These are phyloP conservation scores for Parambassis ranga DNA, from an alignment of 2,797 vertebrate species.

Conservation along the genomic window DNA sequence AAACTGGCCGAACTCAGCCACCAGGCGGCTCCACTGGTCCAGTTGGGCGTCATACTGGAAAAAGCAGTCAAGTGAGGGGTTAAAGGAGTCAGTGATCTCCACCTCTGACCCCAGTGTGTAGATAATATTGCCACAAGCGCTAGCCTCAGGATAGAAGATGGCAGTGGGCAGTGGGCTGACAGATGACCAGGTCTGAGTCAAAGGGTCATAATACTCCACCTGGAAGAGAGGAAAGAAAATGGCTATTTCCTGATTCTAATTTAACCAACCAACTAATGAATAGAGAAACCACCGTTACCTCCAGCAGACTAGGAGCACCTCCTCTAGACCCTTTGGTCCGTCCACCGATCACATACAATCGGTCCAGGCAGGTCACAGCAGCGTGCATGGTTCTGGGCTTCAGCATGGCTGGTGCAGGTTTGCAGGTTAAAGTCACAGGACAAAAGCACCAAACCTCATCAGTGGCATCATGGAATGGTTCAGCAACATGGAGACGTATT, in stretches of 20 bases:
- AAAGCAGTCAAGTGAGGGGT: constrained; percentile 95
- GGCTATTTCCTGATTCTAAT: background rate
- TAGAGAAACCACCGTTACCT: constrained; percentile 49
- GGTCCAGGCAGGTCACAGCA: constrained; percentile 85
- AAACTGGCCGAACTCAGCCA: constrained; percentile 95
- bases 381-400: constrained; percentile 94
- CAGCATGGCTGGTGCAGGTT: constrained; percentile 85
- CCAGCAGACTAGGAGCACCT: constrained; percentile 83
- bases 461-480: constrained; percentile 88
- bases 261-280: background rate
- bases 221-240: constrained; percentile 61
- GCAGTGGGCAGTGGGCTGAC: constrained; percentile 89
- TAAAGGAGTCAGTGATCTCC: constrained; percentile 93
- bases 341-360: constrained; percentile 93
- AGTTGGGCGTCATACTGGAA: constrained; percentile 87
- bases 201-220: constrained; percentile 92
- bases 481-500: constrained; percentile 89
- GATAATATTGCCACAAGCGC: constrained; percentile 88
- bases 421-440: constrained; percentile 84
- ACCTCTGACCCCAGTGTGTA: constrained; percentile 93
- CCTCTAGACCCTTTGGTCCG: constrained; percentile 84
- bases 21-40: constrained; percentile 95
- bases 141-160: constrained; percentile 94
- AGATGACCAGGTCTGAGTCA: constrained; percentile 85
- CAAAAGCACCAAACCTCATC: constrained; percentile 96